A percentile compares a stretch with the other conserved stretches of the same genome.
phyloP scores from a whole-genome alignment of 2,888 invertebrate genomes.

The Entomobrya multifasciata region DNA sequence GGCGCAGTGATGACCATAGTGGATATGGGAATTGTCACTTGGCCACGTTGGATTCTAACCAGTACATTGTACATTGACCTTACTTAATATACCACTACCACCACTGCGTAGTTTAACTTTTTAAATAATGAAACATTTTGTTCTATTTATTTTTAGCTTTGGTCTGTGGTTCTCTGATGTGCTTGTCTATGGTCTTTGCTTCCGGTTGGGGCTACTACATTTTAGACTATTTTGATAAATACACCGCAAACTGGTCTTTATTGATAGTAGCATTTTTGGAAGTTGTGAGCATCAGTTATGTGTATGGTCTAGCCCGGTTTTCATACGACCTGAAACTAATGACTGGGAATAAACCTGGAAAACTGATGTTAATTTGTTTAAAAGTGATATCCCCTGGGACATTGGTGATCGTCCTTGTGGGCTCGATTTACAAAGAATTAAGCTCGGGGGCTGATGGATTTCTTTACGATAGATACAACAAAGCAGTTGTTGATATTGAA shows the following conservation, averaged over 20 bases:
- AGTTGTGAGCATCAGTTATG: conserved; percentile 61
- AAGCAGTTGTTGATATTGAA: not conserved
- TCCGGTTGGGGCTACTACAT: conserved; percentile 70
- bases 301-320: conserved; percentile 68
- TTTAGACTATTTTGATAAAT: conserved; percentile 64
- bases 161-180: conserved; percentile 47
- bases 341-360: conserved; percentile 65
- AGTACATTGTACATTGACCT: conserved; percentile 24
- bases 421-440: conserved; percentile 38
- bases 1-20: conserved; percentile 64
- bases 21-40: conserved; percentile 57
- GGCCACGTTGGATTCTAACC: conserved; percentile 63
- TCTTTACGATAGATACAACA: conserved; percentile 27
- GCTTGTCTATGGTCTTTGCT: conserved; percentile 62
- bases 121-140: not conserved
- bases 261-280: conserved; percentile 66
- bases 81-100: no score
- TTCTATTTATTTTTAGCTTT: not conserved
- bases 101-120: no score
- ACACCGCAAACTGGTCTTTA: conserved; percentile 70
- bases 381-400: conserved; percentile 60
- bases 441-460: conserved; percentile 21
- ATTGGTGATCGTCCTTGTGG: conserved; percentile 48
- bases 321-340: conserved; percentile 67
- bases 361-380: conserved; percentile 68